Conservation (phyloP, 2,113 vertebrate genomes). For the Brachyhypopomus occidentalis region DNA sequence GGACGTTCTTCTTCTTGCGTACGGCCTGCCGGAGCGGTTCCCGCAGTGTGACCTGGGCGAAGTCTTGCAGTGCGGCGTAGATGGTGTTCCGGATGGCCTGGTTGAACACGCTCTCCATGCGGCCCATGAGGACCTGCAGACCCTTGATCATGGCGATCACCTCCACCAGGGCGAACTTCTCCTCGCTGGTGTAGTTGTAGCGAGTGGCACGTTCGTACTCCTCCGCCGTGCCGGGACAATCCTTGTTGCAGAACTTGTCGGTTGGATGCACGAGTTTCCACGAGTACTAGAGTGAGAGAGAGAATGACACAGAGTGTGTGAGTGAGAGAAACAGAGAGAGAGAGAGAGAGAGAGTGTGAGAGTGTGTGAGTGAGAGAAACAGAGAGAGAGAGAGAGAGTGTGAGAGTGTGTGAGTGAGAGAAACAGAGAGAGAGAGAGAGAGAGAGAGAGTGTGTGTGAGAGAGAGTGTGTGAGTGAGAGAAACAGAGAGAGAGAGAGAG, state of each 20-base stretch:
- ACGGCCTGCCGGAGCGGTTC: slow-evolving; percentile 95
- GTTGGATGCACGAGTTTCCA: slow-evolving; percentile 99
- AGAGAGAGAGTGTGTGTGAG: too few species aligned
- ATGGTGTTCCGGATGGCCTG: slow-evolving; percentile 99
- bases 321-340: slow-evolving; percentile 17
- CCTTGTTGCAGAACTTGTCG: slow-evolving; percentile 99
- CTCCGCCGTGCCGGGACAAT: slow-evolving; percentile 95
- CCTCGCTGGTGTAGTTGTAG: slow-evolving; percentile 98
- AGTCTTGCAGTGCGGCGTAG: slow-evolving; percentile 96
- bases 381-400: too few species aligned
- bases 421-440: too few species aligned
- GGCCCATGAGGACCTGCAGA: slow-evolving; percentile 96
- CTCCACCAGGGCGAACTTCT: slow-evolving; percentile 98
- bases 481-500: too few species aligned
- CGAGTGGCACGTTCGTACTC: slow-evolving; percentile 96
- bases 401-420: too few species aligned
- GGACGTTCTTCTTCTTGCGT: slow-evolving; percentile 97
- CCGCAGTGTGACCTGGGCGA: slow-evolving; percentile 91
- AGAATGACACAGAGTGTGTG: background rate
- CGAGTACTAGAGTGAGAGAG: slow-evolving; percentile 83
- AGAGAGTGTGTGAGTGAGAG: too few species aligned
- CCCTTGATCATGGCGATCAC: slow-evolving; percentile 99
- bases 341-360: too few species aligned
- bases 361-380: too few species aligned
- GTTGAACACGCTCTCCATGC: slow-evolving; percentile 99